Conservation (phyloP, 2,113 vertebrate species). For the Gadus chalcogrammus region DNA sequence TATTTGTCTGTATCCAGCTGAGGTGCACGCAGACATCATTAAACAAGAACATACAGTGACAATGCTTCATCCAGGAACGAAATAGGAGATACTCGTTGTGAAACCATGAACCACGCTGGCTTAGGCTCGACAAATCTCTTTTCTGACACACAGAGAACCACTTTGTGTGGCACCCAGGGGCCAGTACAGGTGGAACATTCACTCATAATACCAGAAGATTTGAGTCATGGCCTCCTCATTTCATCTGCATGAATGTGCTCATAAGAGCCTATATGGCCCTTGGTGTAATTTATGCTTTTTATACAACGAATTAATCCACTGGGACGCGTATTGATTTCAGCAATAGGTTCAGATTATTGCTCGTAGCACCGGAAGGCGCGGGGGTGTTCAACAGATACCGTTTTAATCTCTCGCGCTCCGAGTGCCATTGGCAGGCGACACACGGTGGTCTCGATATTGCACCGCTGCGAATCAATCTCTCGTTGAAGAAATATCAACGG, state of each 20-base stretch:
- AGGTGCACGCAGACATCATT: background rate
- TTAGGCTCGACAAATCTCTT: conserved; percentile 27
- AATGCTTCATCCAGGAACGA: conserved; percentile 1
- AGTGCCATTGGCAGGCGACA: no score
- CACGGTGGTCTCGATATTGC: no score
- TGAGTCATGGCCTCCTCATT: no score
- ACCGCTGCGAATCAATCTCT: no score
- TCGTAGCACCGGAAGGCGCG: conserved; percentile 18
- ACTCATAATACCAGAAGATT: background rate
- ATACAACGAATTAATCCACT: no score
- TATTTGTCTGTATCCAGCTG: no score
- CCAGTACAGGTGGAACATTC: conserved; percentile 36
- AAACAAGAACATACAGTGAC: no score
- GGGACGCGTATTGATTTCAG: conserved; percentile 35
- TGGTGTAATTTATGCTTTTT: no score
- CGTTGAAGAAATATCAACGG: conserved; percentile 7
- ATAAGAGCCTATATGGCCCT: no score
- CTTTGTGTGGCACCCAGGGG: conserved; percentile 23
- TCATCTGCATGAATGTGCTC: no score
- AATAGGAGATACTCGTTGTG: conserved; percentile 36
- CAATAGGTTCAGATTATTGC: conserved; percentile 46
- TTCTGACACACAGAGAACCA: conserved; percentile 25
- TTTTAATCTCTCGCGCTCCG: no score
- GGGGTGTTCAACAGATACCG: conserved; percentile 19
- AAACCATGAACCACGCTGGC: conserved; percentile 8